phyloP scores from a whole-genome alignment of 1,140 invertebrate species.

The Psilanteris sp. region DNA sequence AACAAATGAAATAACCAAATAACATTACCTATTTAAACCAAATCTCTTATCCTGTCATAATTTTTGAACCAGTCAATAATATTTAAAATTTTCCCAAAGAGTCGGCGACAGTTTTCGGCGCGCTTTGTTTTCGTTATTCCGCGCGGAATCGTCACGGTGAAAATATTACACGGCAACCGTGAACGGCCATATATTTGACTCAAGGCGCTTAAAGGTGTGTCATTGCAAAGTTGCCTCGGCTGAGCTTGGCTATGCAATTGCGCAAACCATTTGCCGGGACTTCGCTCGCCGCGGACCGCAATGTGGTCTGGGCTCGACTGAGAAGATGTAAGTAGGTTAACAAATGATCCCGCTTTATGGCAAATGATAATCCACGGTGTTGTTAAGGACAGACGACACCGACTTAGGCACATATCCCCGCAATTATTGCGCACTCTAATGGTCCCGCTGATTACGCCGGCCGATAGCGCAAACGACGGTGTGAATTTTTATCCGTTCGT shows the following conservation, averaged over 20 bases:
- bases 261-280: slow-evolving; percentile 12
- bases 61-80: too few species aligned
- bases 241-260: slow-evolving; percentile 19
- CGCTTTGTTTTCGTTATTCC: slow-evolving; percentile 21
- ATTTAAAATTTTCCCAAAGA: too few species aligned
- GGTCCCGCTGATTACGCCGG: neutral
- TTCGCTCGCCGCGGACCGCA: slow-evolving; percentile 9
- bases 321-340: slow-evolving; percentile 41
- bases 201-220: slow-evolving; percentile 13
- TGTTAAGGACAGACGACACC: slow-evolving; percentile 1
- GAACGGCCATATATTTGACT: slow-evolving; percentile 14
- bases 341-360: slow-evolving; percentile 40
- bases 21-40: too few species aligned
- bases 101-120: too few species aligned
- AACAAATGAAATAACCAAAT: too few species aligned
- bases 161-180: slow-evolving; percentile 22
- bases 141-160: slow-evolving; percentile 7
- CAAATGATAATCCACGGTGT: slow-evolving; percentile 19
- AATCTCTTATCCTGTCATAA: too few species aligned
- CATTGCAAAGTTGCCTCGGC: neutral
- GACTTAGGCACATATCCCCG: slow-evolving; percentile 7
- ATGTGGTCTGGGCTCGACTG: slow-evolving; percentile 3
- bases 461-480: slow-evolving; percentile 7
- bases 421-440: slow-evolving; percentile 16
- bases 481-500: slow-evolving; percentile 9